phyloP scores from a whole-genome alignment of 2,888 invertebrate species.

The Ectemnius cavifrons region DNA sequence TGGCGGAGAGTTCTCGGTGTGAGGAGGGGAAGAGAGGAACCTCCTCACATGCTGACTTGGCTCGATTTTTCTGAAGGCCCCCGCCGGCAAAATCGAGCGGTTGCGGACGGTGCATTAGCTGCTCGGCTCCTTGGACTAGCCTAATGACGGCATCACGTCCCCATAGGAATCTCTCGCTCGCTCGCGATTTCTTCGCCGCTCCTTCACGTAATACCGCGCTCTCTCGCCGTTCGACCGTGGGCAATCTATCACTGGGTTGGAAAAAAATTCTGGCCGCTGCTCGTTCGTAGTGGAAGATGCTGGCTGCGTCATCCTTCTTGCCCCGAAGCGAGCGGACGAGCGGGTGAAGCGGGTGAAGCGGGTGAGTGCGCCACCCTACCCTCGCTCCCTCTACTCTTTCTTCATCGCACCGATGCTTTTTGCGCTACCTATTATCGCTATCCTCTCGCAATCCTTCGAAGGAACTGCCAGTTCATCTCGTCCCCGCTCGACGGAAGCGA shows the following conservation, averaged over 20 bases:
- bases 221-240: constrained; percentile 51
- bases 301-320: constrained; percentile 26
- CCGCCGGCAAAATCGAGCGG: constrained; percentile 61
- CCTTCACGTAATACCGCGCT: constrained; percentile 52
- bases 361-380: constrained; percentile 9
- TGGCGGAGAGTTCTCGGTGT: constrained; percentile 39
- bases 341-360: no score
- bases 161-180: constrained; percentile 70
- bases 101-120: constrained; percentile 64
- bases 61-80: constrained; percentile 68
- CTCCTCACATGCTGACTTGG: constrained; percentile 69
- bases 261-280: constrained; percentile 59
- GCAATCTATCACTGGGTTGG: constrained; percentile 59
- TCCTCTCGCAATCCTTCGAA: constrained; percentile 4
- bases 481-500: background rate
- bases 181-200: constrained; percentile 71
- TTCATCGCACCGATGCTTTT: constrained; percentile 9
- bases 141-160: constrained; percentile 72
- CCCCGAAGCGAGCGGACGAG: constrained; percentile 2
- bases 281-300: constrained; percentile 38
- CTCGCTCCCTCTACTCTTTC: constrained; percentile 20
- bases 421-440: constrained; percentile 1
- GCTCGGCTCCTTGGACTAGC: constrained; percentile 58
- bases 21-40: constrained; percentile 8
- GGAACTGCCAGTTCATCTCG: background rate